These are phyloP conservation scores for Eupithecia dodoneata DNA, from an alignment of 2,888 invertebrate genomes.

Conservation along the genomic window DNA sequence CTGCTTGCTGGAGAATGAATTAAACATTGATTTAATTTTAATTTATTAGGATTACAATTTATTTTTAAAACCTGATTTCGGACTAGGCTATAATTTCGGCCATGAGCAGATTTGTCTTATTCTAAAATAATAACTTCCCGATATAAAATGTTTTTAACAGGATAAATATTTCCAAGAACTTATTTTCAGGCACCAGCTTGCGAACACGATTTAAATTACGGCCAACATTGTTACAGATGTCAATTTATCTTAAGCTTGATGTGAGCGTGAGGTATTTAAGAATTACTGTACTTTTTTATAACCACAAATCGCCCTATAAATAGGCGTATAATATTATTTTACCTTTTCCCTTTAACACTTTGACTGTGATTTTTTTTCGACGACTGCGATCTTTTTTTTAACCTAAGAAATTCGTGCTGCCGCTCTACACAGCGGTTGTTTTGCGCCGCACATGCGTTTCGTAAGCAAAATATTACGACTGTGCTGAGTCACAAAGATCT, in stretches of 20 bases:
- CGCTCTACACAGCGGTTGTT: no score
- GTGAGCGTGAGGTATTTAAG: conserved; percentile 54
- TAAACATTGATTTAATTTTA: conserved; percentile 66
- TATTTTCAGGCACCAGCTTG: background rate
- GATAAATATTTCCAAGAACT: background rate
- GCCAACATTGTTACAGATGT: conserved; percentile 70
- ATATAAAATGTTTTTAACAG: background rate
- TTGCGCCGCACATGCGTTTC: no score
- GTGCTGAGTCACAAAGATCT: no score
- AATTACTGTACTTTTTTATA: conserved; percentile 37
- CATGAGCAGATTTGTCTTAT: background rate
- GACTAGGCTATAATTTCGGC: background rate
- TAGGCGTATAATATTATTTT: background rate
- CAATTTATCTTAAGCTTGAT: conserved; percentile 69
- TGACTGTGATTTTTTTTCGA: no score
- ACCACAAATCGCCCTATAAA: background rate
- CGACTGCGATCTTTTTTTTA: no score
- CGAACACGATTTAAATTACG: conserved; percentile 65
- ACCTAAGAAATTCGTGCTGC: no score
- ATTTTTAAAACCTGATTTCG: background rate
- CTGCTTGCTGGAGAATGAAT: conserved; percentile 44
- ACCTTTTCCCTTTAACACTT: background rate
- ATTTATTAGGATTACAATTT: background rate
- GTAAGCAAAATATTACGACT: no score
- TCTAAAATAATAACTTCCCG: background rate